These are phyloP conservation scores for Grammatotria lemairii DNA, from an alignment of 2,113 vertebrate genomes.

Conservation along the genomic window DNA sequence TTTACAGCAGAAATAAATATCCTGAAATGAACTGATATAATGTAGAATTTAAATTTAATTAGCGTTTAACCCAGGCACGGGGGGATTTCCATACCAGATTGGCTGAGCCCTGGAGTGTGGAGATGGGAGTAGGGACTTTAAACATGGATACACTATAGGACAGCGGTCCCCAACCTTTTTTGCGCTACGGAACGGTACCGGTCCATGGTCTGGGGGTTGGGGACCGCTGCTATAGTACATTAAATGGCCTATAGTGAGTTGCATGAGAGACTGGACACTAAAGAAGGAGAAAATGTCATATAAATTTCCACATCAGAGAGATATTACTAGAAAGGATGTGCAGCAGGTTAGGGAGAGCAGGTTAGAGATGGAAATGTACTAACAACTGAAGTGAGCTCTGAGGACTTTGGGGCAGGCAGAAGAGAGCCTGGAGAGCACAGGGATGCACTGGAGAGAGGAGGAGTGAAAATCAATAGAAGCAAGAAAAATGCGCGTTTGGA, in stretches of 20 bases:
- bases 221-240: not conserved
- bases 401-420: not conserved
- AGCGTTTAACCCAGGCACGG: fast-evolving
- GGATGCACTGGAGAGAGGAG: not conserved
- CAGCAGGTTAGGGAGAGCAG: not conserved
- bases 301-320: not conserved
- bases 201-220: fast-evolving
- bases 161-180: not conserved
- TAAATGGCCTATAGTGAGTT: not conserved
- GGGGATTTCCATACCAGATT: not conserved
- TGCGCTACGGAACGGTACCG: fast-evolving
- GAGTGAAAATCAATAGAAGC: fast-evolving
- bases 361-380: not conserved
- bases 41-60: not conserved
- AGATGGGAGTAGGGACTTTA: not conserved
- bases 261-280: not conserved
- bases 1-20: not conserved
- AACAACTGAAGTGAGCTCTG: not conserved
- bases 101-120: not conserved
- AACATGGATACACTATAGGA: not conserved
- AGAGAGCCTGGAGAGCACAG: not conserved
- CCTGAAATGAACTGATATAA: not conserved
- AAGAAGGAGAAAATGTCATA: not conserved
- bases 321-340: not conserved
- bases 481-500: not conserved